These are phyloP conservation scores for Pterocles orientalis DNA, from an alignment of 2,113 vertebrate genomes.

Conservation along the genomic window DNA sequence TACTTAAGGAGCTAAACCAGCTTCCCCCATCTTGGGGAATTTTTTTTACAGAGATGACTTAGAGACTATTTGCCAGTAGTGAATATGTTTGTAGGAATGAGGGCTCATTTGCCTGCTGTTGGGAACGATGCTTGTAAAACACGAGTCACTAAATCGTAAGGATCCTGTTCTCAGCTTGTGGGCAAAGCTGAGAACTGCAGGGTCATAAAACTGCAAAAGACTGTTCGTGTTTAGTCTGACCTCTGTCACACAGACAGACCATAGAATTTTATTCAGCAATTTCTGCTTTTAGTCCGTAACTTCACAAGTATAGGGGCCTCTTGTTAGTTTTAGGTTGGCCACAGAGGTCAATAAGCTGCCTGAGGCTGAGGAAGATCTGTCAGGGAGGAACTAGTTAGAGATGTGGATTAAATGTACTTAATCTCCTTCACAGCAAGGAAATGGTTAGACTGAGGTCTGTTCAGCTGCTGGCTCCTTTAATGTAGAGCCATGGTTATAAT, in stretches of 20 bases:
- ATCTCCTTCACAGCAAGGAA: background rate
- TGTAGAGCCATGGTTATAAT: background rate
- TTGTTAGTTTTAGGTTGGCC: background rate
- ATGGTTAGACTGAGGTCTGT: background rate
- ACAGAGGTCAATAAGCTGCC: background rate
- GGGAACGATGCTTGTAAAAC: background rate
- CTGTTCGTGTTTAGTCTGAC: background rate
- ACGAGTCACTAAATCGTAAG: background rate
- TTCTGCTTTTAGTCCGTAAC: background rate
- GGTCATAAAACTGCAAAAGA: background rate
- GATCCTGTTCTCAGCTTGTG: background rate
- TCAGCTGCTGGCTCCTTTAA: background rate
- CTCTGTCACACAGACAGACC: background rate
- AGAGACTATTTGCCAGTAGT: background rate
- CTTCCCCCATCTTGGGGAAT: background rate
- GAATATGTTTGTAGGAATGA: background rate
- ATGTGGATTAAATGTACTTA: background rate
- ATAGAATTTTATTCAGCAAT: background rate
- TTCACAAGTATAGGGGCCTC: background rate
- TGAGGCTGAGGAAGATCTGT: background rate
- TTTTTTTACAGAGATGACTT: background rate
- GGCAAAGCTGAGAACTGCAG: background rate
- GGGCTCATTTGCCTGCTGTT: background rate
- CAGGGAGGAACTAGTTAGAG: background rate
- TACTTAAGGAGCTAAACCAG: background rate